phyloP scores from a whole-genome alignment of 1,140 invertebrate species.

The Drosophila malerkotliana region DNA sequence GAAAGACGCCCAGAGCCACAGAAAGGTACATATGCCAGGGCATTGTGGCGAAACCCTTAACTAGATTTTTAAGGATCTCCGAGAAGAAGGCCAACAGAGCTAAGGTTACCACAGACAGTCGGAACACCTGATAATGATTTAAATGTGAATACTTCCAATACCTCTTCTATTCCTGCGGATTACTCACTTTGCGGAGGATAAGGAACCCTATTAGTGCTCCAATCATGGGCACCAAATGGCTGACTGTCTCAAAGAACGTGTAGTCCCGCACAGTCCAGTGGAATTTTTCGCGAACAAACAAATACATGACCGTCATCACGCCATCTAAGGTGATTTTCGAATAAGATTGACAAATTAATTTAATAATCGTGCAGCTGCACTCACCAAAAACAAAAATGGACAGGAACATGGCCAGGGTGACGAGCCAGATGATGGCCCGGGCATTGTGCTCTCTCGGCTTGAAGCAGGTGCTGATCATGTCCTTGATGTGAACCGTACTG shows the following conservation, averaged over 20 bases:
- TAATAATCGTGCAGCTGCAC: constrained; percentile 2
- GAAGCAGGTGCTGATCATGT: constrained; percentile 86
- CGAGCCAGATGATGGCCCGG: constrained; percentile 86
- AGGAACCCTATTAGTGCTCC: constrained; percentile 85
- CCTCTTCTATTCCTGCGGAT: background rate
- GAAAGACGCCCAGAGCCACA: constrained; percentile 85
- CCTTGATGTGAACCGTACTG: constrained; percentile 85
- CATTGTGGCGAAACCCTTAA: constrained; percentile 85
- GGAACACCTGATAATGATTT: constrained; percentile 59
- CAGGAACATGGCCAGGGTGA: constrained; percentile 86
- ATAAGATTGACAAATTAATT: constrained; percentile 40
- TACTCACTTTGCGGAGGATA: constrained; percentile 84
- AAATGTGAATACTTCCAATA: background rate
- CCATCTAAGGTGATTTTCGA: constrained; percentile 51
- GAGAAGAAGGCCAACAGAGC: constrained; percentile 78
- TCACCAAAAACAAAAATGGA: constrained; percentile 85
- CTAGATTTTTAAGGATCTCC: constrained; percentile 83
- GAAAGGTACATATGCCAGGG: constrained; percentile 88
- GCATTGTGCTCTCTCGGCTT: constrained; percentile 86
- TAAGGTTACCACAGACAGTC: constrained; percentile 71
- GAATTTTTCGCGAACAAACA: constrained; percentile 88
- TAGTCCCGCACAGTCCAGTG: constrained; percentile 88
- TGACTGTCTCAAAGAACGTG: constrained; percentile 85
- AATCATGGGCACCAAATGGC: constrained; percentile 84
- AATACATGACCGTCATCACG: constrained; percentile 85